These are phyloP conservation scores for Synergus umbraculus DNA, from an alignment of 2,888 invertebrate species.

Conservation along the genomic window DNA sequence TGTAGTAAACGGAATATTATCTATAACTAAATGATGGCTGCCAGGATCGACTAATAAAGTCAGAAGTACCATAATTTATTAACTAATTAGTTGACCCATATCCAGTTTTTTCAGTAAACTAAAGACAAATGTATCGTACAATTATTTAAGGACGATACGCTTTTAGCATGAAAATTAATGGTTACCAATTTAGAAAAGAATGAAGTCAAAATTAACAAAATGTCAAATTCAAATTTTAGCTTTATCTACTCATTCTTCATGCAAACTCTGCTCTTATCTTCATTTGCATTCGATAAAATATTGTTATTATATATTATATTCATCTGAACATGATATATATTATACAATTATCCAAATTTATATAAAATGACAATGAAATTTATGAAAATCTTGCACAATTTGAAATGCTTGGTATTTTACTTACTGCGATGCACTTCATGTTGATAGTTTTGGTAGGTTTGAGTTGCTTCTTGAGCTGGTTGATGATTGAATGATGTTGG, in stretches of 20 bases:
- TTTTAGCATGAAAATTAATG: neutral
- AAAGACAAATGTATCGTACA: too few species aligned
- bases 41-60: too few species aligned
- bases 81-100: too few species aligned
- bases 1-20: too few species aligned
- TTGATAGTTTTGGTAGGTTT: constrained; percentile 56
- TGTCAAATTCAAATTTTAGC: neutral
- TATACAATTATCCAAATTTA: neutral
- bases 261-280: neutral
- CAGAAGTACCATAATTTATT: too few species aligned
- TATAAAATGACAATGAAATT: neutral
- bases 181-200: neutral
- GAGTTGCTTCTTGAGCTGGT: constrained; percentile 56
- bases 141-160: too few species aligned
- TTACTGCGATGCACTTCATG: constrained; percentile 72
- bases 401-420: constrained; percentile 47
- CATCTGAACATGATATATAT: neutral
- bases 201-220: neutral
- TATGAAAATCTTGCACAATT: neutral
- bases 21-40: too few species aligned
- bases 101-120: too few species aligned
- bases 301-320: neutral
- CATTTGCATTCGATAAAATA: neutral
- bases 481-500: constrained; percentile 67
- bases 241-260: neutral